Conservation (phyloP, 2,113 vertebrate species). For the Nothoprocta perdicaria region DNA sequence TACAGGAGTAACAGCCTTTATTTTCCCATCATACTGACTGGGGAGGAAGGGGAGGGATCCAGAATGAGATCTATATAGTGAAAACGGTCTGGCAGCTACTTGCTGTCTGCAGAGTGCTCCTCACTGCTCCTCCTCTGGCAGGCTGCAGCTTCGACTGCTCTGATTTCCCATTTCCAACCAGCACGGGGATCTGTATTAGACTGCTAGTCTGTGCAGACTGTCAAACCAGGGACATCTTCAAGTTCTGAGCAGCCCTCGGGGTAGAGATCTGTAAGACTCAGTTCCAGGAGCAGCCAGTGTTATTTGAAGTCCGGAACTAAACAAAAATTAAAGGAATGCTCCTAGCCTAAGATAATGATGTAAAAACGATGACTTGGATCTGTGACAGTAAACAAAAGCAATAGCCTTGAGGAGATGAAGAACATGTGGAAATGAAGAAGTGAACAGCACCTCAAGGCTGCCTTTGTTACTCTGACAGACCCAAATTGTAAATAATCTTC, state of each 20-base stretch:
- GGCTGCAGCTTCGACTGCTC: constrained; percentile 46
- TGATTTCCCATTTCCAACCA: constrained; percentile 73
- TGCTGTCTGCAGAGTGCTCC: not conserved
- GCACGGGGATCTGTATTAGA: constrained; percentile 60
- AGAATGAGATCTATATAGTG: constrained; percentile 39
- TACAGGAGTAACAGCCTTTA: constrained; percentile 60
- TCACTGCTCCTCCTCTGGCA: constrained; percentile 32
- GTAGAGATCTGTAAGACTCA: constrained; percentile 18
- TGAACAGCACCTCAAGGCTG: constrained; percentile 41
- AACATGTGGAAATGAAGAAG: constrained; percentile 31
- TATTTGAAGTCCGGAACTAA: constrained; percentile 65
- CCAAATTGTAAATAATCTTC: constrained; percentile 17
- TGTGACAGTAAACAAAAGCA: constrained; percentile 50
- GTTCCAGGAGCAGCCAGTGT: constrained; percentile 39
- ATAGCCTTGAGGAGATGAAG: constrained; percentile 2
- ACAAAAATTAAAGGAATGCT: constrained; percentile 70
- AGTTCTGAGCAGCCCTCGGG: constrained; percentile 49
- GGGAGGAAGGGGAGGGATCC: constrained; percentile 32
- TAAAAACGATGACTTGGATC: constrained; percentile 53
- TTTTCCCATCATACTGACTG: constrained; percentile 53
- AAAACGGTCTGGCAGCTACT: constrained; percentile 53
- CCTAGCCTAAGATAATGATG: constrained; percentile 39
- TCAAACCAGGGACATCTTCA: constrained; percentile 39
- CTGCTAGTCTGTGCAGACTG: constrained; percentile 21
- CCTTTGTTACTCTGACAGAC: constrained; percentile 52